Base-by-base conservation (phyloP, 2,888 invertebrate genomes). In the Xestia rhomboidea region DNA sequence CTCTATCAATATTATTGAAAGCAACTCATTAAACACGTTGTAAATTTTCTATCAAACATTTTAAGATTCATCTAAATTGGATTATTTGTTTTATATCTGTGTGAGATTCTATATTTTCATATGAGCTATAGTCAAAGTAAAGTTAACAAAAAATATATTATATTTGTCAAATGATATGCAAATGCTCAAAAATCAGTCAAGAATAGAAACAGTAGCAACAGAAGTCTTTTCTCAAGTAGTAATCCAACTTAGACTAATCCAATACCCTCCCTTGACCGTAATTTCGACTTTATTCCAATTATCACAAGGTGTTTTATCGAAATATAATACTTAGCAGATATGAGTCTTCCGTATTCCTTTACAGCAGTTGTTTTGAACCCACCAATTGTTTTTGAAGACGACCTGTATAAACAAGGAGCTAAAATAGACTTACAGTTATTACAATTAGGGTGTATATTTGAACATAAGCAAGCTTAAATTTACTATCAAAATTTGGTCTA, bases 181-280 rank as follows among this genome's bases (percentile, higher is more conserved):
- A 76, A 85, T 85, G 71, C 72, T 85, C 64, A 38, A 66, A 84
- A 84, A 71, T 71, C 76, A 81, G 81, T 84, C 81, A 24, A 38
- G 21, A 80, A 63, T 76, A 69, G 76, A 75, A 84, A 68, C 13
- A 67, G 57, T 46, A 62, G 21, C 60, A 62, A 69, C 46, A 34
- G 30, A 66, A 60, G 30, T 15, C 24, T 66, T n/a, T 76, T 49
- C 38, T 68, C 67, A 74, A 68, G 38, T 68, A 75, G 51, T 82
- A 80, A 88, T 81, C 79, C 73, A 80, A 77, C 69, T 77, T 77
- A 84, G 82, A 86, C 68, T 77, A 71, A 86, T 71, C 84, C 76
- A 51, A 69, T 66, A 74, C 75, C 73, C 83, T 76, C 79, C 38
- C 54, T 75, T 68, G 60, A 64, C 66, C 76, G 71, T 77, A 68